phyloP scores from a whole-genome alignment of 37 sponge, comb jelly and placozoan genomes.

The Ephydatia muelleri region DNA sequence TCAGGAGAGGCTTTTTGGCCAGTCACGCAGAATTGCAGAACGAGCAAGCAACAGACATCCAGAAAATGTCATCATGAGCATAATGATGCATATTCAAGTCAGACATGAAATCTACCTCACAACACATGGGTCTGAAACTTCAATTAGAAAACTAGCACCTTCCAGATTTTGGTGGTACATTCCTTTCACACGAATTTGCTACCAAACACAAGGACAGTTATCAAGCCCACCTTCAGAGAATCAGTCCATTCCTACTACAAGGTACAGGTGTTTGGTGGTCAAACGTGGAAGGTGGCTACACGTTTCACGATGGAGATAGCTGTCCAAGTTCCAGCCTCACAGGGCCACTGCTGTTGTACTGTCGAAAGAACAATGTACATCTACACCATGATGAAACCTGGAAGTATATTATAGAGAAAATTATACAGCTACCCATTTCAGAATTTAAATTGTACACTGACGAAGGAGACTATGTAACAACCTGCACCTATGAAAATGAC shows the following conservation, averaged over 20 bases:
- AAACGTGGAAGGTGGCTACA: not conserved
- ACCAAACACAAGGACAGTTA: constrained; percentile 3
- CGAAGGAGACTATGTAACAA: not conserved
- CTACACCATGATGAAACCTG: not conserved
- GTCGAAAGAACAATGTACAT: not conserved
- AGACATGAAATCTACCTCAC: not conserved
- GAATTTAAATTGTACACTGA: not conserved
- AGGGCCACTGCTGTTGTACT: constrained; percentile 28
- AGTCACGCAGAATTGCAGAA: constrained; percentile 20
- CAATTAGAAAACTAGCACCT: not conserved
- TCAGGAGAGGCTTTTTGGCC: constrained; percentile 6
- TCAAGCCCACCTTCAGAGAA: constrained; percentile 33
- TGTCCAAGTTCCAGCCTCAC: not conserved
- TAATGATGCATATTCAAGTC: constrained; percentile 21
- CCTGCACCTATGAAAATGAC: not conserved
- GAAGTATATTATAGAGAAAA: not conserved
- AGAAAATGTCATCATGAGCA: constrained; percentile 16
- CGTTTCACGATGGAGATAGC: constrained; percentile 13
- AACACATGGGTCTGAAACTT: constrained; percentile 13
- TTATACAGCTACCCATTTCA: not conserved
- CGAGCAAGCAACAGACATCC: constrained; percentile 31
- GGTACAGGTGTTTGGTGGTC: constrained; percentile 34
- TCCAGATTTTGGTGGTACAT: not conserved
- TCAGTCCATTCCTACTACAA: constrained; percentile 10
- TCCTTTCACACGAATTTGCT: not conserved